phyloP scores from a whole-genome alignment of 1,140 invertebrate genomes.

The Drosophila simulans region DNA sequence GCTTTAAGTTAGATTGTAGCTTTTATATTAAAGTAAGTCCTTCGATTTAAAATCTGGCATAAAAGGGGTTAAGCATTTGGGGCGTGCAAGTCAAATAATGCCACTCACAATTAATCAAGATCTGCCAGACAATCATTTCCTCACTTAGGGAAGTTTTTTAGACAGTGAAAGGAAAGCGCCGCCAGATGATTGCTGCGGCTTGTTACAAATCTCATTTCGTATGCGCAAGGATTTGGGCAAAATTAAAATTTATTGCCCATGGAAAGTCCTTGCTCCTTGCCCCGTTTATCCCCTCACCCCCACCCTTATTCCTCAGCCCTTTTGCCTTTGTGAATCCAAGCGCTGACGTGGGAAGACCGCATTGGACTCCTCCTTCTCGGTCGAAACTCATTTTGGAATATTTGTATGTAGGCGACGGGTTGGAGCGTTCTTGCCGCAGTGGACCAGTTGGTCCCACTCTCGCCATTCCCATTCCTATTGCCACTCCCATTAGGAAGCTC shows the following conservation, averaged over 20 bases:
- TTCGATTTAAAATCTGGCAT: not conserved
- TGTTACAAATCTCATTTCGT: conserved; percentile 60
- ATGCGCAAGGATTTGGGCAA: conserved; percentile 65
- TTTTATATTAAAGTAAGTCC: not conserved
- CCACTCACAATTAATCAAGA: conserved; percentile 35
- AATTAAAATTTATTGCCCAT: conserved; percentile 76
- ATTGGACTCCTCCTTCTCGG: conserved; percentile 1
- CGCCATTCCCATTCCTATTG: not conserved
- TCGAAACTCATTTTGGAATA: conserved; percentile 23
- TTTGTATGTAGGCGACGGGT: conserved; percentile 1
- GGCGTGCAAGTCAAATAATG: conserved; percentile 18
- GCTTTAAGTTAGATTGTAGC: not conserved
- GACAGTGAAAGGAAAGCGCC: conserved; percentile 24
- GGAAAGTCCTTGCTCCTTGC: conserved; percentile 37
- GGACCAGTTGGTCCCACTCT: conserved; percentile 23
- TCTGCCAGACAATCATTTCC: conserved; percentile 19
- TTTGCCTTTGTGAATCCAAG: conserved; percentile 37
- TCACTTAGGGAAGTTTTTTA: conserved; percentile 11
- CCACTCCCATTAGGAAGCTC: not conserved
- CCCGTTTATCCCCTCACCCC: not conserved
- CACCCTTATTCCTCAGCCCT: not conserved
- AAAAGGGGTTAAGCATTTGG: conserved; percentile 1
- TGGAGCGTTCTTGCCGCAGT: conserved; percentile 25
- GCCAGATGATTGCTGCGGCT: conserved; percentile 41
- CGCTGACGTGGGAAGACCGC: conserved; percentile 37